A percentile compares a stretch with the other conserved stretches of the same genome.
Evolutionary conservation across 2,888 invertebrate species (phyloP).

Genomic region (Cephus pulcher): DNA sequence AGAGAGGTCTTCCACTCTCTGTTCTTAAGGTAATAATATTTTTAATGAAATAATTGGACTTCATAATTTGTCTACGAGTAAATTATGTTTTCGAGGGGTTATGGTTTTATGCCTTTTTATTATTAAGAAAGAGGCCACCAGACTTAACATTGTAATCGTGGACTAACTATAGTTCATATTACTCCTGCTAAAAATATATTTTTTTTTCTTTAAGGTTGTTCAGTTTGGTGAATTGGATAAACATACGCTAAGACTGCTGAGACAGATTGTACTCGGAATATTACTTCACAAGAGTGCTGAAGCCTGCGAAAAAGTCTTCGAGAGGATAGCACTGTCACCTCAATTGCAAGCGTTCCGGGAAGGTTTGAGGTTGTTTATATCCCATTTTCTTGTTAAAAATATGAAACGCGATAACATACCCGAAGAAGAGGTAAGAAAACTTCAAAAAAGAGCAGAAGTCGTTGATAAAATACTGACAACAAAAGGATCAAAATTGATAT

Average conservation of each 20-base stretch:
- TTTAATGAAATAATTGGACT: neutral
- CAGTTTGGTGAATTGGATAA: slow-evolving; percentile 89
- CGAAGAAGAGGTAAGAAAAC: slow-evolving; percentile 66
- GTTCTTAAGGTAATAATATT: slow-evolving; percentile 79
- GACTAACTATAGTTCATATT: neutral
- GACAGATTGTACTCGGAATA: slow-evolving; percentile 81
- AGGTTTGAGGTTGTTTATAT: slow-evolving; percentile 85
- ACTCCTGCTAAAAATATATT: slow-evolving; percentile 5
- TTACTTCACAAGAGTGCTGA: slow-evolving; percentile 76
- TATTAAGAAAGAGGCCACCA: slow-evolving; percentile 1
- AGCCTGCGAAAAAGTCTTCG: slow-evolving; percentile 75
- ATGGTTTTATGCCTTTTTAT: neutral
- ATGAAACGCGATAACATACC: slow-evolving; percentile 64
- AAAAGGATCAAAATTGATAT: slow-evolving; percentile 56
- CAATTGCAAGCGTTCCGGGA: slow-evolving; percentile 86
- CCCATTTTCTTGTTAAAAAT: slow-evolving; percentile 84
- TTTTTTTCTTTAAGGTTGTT: slow-evolving; percentile 73
- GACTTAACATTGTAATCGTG: slow-evolving; percentile 7
- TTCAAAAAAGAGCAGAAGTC: slow-evolving; percentile 72
- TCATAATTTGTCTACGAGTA: neutral
- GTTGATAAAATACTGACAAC: slow-evolving; percentile 76
- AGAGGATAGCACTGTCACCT: slow-evolving; percentile 77
- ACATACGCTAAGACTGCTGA: slow-evolving; percentile 80
- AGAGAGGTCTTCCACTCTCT: slow-evolving; percentile 82
- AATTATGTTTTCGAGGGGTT: neutral